Conservation (phyloP, 2,888 invertebrate genomes). For the Tuberolachnus salignus region DNA sequence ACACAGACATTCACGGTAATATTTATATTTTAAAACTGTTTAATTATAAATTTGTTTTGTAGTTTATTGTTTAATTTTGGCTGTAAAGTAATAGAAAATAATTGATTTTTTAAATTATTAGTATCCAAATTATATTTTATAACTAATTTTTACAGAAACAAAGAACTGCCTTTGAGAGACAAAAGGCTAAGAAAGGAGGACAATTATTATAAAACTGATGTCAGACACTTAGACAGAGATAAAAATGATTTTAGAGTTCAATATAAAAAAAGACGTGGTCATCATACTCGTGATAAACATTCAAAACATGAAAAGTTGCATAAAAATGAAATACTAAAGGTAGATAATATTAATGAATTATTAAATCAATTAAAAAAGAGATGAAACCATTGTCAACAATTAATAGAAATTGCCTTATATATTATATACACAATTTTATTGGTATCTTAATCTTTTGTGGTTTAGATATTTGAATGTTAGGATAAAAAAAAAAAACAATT, state of each 20-base stretch:
- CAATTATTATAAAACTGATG: slow-evolving; percentile 48
- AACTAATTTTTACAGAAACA: slow-evolving; percentile 19
- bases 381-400: too few species aligned
- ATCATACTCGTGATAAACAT: slow-evolving; percentile 42
- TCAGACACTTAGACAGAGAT: slow-evolving; percentile 19
- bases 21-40: neutral
- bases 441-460: too few species aligned
- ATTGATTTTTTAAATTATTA: too few species aligned
- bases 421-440: neutral
- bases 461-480: too few species aligned
- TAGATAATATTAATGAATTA: too few species aligned
- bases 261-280: slow-evolving; percentile 46
- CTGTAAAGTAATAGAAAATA: too few species aligned
- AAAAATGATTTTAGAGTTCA: slow-evolving; percentile 46
- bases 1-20: slow-evolving; percentile 43
- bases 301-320: slow-evolving; percentile 44
- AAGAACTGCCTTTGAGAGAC: slow-evolving; percentile 25
- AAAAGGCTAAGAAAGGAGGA: slow-evolving; percentile 47
- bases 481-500: too few species aligned
- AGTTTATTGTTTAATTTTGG: too few species aligned
- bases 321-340: slow-evolving; percentile 47
- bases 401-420: too few species aligned
- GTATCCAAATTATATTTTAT: too few species aligned
- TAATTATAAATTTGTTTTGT: too few species aligned
- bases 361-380: too few species aligned